A percentile compares a stretch with the other conserved stretches of the same genome.
Conservation (phyloP, 2,888 invertebrate species). For the Troides oblongomaculatus region DNA sequence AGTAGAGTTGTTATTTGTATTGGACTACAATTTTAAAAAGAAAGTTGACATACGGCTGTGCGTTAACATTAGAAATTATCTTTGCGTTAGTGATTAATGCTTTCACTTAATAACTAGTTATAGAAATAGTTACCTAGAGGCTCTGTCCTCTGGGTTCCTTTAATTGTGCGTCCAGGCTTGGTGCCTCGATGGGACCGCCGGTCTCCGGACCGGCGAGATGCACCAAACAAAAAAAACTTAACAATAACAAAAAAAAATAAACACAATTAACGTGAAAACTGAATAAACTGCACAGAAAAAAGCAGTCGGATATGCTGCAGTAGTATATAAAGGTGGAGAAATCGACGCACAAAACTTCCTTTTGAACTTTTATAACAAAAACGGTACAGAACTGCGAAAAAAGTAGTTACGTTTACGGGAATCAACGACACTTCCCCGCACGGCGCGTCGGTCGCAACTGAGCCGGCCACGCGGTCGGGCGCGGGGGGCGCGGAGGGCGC, state of each 20-base stretch:
- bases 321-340: conserved; percentile 60
- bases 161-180: conserved; percentile 69
- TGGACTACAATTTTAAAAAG: not conserved
- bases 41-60: conserved; percentile 1
- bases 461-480: conserved; percentile 71
- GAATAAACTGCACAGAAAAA: conserved; percentile 65
- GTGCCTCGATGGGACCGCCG: conserved; percentile 69
- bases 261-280: conserved; percentile 74
- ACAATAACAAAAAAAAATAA: conserved; percentile 75
- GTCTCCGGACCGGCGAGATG: conserved; percentile 75
- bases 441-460: conserved; percentile 75
- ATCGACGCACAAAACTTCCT: conserved; percentile 71
- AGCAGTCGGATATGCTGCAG: conserved; percentile 62
- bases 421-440: conserved; percentile 71
- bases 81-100: conserved; percentile 4
- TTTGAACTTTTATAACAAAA: conserved; percentile 74
- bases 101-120: conserved; percentile 35
- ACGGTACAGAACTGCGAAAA: conserved; percentile 76
- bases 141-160: conserved; percentile 70
- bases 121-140: conserved; percentile 74
- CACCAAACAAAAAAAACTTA: conserved; percentile 80
- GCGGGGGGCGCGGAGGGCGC: conserved; percentile 42
- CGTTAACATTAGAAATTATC: not conserved
- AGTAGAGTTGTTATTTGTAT: not conserved
- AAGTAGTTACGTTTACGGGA: conserved; percentile 71